Evolutionary conservation across 1,140 invertebrate genomes (phyloP).

Genomic region (Apis dorsata): DNA sequence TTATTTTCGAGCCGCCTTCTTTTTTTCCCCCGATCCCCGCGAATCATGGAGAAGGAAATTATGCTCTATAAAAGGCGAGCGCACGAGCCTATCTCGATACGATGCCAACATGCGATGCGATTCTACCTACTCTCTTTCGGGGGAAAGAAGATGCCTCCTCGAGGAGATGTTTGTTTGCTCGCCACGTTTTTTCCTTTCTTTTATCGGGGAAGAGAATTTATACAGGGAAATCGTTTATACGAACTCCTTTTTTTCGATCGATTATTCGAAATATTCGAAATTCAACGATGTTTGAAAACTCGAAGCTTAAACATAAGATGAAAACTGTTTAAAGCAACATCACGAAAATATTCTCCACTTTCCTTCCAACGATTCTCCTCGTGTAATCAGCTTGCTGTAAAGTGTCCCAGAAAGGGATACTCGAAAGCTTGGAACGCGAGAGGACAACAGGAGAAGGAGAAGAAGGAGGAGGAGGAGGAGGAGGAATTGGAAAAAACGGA

Average conservation of each 20-base stretch:
- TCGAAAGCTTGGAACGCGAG: not conserved
- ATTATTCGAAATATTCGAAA: too few relatives aligned
- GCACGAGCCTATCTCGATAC: not conserved
- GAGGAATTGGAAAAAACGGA: constrained; percentile 27
- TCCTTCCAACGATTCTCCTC: not conserved
- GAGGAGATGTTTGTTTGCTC: not conserved
- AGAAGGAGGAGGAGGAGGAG: not conserved
- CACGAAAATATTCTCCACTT: too few relatives aligned
- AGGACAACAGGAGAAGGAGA: not conserved
- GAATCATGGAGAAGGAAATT: constrained; percentile 7
- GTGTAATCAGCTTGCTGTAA: not conserved
- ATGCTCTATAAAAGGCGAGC: not conserved
- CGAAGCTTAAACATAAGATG: too few relatives aligned
- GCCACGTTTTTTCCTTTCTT: not conserved
- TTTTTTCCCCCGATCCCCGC: not conserved
- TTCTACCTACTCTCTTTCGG: not conserved
- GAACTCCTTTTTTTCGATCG: not conserved
- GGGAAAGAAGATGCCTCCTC: too few relatives aligned
- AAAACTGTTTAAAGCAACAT: too few relatives aligned
- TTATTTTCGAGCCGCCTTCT: too few relatives aligned
- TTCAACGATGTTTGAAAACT: not conserved
- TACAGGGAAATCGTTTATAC: not conserved
- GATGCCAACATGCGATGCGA: constrained; percentile 2
- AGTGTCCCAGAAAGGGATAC: too few relatives aligned
- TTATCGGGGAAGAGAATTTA: not conserved